Evolutionary conservation across 23 tunicate species (phyloP), one percentile per base, ranked within the genome.

Genomic region (Diplosoma virens): DNA sequence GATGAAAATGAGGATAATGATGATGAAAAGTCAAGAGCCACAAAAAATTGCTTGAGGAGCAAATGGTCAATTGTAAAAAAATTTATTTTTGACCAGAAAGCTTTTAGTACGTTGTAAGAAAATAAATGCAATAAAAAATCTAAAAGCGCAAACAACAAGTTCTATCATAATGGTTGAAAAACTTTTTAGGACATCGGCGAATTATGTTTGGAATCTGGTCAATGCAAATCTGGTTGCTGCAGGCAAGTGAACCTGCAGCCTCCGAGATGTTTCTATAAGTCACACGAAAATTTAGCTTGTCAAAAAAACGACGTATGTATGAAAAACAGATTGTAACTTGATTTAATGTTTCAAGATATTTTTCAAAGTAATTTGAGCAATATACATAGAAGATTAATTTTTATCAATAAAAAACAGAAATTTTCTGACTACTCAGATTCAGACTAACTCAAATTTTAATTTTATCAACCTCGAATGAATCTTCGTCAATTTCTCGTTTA

Each of bases 161-260:
- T n/a, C n/a, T n/a, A n/a, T n/a, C n/a, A n/a, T n/a, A n/a, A n/a
- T n/a, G n/a, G n/a, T n/a, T n/a, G n/a, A n/a, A n/a, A n/a, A 41
- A 9, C 20, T 56, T 56, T 25, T 65, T 65, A 76, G 81, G 69
- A 59, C 23, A 3, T 9, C 25, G 77, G 71, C 66, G 83, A 78
- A 29, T 27, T 78, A 5, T 78, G 83, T 36, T 3, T 37, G 35
- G 83, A 78, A 78, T 76, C 48, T 6, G 73, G 20, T 1, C 83
- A 78, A 32, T 78, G 83, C 59, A 66, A 66, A 9, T 66, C 76
- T 36, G 16, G 28, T 3, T 78, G 83, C 34, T 78, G 83, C 27
- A 77, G 37, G n/a, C n/a, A n/a, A n/a, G n/a, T n/a, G n/a, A n/a
- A 23, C 25, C 16, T 18, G 3, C 41, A 27, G 9, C 1, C 66